Conservation (phyloP, 2,888 invertebrate genomes). For the Trissolcus japonicus region DNA sequence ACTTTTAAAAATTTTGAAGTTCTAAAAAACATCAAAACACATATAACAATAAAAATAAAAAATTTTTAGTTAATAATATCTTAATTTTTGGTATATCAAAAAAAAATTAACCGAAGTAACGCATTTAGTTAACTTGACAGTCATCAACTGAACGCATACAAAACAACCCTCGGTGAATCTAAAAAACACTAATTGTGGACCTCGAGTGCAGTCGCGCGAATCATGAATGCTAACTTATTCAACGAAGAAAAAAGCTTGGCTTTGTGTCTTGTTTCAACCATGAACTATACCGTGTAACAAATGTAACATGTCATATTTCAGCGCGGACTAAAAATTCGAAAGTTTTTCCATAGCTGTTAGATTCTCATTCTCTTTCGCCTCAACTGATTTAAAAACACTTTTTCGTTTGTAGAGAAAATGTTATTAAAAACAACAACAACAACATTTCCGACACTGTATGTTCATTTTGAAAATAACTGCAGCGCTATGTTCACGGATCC, state of each 20-base stretch:
- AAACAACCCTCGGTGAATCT: constrained; percentile 8
- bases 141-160: constrained; percentile 26
- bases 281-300: neutral
- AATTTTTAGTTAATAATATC: neutral
- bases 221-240: constrained; percentile 27
- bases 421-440: too few species aligned
- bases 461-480: too few species aligned
- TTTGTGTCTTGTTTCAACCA: neutral
- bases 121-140: constrained; percentile 30
- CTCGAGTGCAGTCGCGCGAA: constrained; percentile 1
- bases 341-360: neutral
- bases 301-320: neutral
- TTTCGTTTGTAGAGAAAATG: neutral
- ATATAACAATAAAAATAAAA: too few species aligned
- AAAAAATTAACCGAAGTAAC: constrained; percentile 40
- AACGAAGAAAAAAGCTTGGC: constrained; percentile 1
- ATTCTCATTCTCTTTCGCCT: too few species aligned
- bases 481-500: neutral
- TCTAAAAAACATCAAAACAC: too few species aligned
- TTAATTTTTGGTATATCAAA: constrained; percentile 4
- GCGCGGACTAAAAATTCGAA: neutral
- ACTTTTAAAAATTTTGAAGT: too few species aligned
- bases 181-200: constrained; percentile 17
- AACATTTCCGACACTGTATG: too few species aligned
- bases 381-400: too few species aligned